Percentiles rank a stretch among this genome's conserved stretches.
Conservation (phyloP, 2,888 invertebrate genomes). For the Furcula furcula region DNA sequence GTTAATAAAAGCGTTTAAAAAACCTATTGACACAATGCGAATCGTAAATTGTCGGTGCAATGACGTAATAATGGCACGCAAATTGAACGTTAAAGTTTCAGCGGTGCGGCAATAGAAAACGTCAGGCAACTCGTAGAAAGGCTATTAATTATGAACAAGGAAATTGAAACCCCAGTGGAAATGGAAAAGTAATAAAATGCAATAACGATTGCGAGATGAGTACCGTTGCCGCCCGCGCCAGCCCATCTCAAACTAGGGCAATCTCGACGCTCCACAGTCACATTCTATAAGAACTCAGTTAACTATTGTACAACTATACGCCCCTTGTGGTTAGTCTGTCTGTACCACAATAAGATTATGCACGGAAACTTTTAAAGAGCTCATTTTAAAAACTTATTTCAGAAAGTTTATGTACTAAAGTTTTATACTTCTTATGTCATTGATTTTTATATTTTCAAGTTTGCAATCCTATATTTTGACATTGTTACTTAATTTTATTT, state of each 20-base stretch:
- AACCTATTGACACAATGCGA: no score
- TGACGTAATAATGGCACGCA: conserved; percentile 54
- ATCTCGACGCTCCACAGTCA: conserved; percentile 31
- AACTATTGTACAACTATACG: conserved; percentile 15
- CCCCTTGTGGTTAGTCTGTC: conserved; percentile 9
- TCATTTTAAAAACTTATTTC: background rate
- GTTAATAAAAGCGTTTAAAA: no score
- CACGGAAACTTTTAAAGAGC: background rate
- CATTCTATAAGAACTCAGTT: conserved; percentile 26
- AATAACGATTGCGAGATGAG: conserved; percentile 77
- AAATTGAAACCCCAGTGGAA: conserved; percentile 80
- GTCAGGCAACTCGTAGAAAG: conserved; percentile 68
- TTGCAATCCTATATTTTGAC: no score
- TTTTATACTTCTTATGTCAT: no score
- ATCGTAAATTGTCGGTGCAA: conserved; percentile 12
- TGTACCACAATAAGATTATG: background rate
- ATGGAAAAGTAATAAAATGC: conserved; percentile 82
- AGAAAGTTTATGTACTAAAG: no score
- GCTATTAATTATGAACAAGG: conserved; percentile 80
- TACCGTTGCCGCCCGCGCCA: conserved; percentile 34
- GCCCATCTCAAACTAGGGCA: conserved; percentile 40
- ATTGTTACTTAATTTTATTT: no score
- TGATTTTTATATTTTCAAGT: no score
- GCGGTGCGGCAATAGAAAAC: conserved; percentile 64
- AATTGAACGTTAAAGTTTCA: conserved; percentile 70